phyloP scores from a whole-genome alignment of 2,888 invertebrate species.

The Thymelicus sylvestris region DNA sequence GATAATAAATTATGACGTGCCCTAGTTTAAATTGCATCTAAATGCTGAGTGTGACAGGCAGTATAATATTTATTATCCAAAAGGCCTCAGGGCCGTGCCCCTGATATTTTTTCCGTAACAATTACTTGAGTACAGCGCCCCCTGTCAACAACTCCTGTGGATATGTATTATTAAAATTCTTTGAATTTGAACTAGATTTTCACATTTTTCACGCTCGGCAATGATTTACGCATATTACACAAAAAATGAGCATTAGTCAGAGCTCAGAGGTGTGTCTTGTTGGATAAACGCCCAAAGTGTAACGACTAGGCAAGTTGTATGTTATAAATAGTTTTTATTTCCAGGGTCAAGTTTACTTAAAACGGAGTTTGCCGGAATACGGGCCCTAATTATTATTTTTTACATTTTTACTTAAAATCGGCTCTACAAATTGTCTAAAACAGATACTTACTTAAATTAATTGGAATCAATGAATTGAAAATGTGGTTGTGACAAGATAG shows the following conservation, averaged over 20 bases:
- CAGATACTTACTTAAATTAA: too few species aligned
- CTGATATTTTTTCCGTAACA: too few species aligned
- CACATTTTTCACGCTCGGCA: neutral
- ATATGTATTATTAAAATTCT: too few species aligned
- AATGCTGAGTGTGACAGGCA: neutral
- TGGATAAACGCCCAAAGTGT: slow-evolving; percentile 30
- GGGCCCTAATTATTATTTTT: slow-evolving; percentile 2
- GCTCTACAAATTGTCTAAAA: neutral
- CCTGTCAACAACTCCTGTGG: too few species aligned
- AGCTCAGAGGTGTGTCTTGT: slow-evolving; percentile 30
- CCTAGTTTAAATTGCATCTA: neutral
- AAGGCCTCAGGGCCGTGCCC: too few species aligned
- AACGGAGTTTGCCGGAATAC: neutral
- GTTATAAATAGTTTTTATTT: slow-evolving; percentile 12
- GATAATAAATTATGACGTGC: too few species aligned
- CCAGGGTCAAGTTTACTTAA: slow-evolving; percentile 27
- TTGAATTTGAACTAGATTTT: neutral
- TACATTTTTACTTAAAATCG: neutral
- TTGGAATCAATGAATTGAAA: too few species aligned
- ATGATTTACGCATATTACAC: neutral
- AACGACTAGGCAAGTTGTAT: slow-evolving; percentile 3
- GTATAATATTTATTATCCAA: too few species aligned
- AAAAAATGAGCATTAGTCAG: slow-evolving; percentile 23
- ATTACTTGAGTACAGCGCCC: too few species aligned
- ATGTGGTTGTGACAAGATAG: too few species aligned